Evolutionary conservation across 2,113 vertebrate species (phyloP), one percentile per base, ranked within the genome.

Genomic region (Leucopsar rothschildi): DNA sequence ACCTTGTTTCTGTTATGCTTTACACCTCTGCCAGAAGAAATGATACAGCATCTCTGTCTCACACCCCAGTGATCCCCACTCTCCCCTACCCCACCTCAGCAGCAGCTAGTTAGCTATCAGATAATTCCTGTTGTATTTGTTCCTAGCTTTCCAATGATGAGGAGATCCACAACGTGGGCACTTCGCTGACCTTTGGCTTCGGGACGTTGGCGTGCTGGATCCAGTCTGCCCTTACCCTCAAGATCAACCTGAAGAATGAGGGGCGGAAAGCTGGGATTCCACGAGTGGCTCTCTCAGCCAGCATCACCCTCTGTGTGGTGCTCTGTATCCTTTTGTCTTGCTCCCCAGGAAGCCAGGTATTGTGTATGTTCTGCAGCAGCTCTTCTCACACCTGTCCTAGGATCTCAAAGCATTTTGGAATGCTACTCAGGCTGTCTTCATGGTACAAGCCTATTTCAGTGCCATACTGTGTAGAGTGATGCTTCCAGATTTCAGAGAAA

Each of bases 171-270:
- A 98, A 99, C 2, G 61, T 98, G 2, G 99, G 99, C 61, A 97
- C 99, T 0, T 96, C 96, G 0, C 83, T 99, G 98, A 98, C 98
- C 23, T 99, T 99, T 80, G 98, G 98, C 9, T 97, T 99, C 35
- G 99, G 99, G n/a, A 98, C 97, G 0, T 4, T 99, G 92, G 98
- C 98, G 4, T 99, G 99, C 97, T 99, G 99, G 99, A 95, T 99
- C 75, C 99, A 99, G 97, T 98, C 99, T 31, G 98, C 97, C 25
- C 72, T 99, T 91, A 99, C 99, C 5, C 97, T 99, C 87, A 98
- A 97, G 92, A 98, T 98, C 64, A 98, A 99, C 96, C 95, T 99
- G 79, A 98, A 98, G 92, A 98, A 99, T 0, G 98, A 99, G 96
- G 99, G 99, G 10, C 97, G 96, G 86, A 98, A 89, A 87, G 96